Percentiles rank a stretch among this genome's conserved stretches.
These are phyloP conservation scores for Carduelis carduelis DNA, from an alignment of 2,797 vertebrate genomes.

Conservation along the genomic window DNA sequence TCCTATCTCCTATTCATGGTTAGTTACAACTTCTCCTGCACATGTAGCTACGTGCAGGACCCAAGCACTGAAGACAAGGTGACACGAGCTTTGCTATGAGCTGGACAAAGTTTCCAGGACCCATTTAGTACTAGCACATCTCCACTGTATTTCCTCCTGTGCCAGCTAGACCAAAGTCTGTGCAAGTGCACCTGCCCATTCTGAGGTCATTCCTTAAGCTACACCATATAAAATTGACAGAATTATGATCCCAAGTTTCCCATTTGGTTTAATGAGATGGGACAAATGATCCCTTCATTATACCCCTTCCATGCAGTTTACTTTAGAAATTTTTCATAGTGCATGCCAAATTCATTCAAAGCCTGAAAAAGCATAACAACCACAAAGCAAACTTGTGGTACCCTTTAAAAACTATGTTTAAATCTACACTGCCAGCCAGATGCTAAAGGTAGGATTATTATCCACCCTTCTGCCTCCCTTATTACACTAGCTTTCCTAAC, in stretches of 20 bases:
- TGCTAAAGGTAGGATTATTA: neutral
- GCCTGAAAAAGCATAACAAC: neutral
- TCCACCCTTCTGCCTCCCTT: neutral
- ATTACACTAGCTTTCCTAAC: neutral
- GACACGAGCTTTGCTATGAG: neutral
- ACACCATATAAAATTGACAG: neutral
- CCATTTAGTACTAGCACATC: neutral
- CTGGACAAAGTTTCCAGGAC: neutral
- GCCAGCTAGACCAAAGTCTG: neutral
- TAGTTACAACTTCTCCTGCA: neutral
- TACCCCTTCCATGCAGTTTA: neutral
- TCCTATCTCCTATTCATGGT: accelerated
- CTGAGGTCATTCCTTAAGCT: neutral
- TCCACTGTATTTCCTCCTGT: neutral
- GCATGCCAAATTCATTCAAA: neutral
- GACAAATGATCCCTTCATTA: neutral
- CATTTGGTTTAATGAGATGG: neutral
- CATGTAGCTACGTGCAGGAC: neutral
- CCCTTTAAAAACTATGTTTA: neutral
- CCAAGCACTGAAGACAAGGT: neutral
- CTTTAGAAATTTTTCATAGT: neutral
- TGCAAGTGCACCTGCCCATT: neutral
- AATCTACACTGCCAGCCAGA: neutral
- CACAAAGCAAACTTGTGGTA: neutral
- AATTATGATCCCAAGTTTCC: neutral